Base-by-base conservation (phyloP, 1,140 invertebrate genomes). In the Colletes gigas region DNA sequence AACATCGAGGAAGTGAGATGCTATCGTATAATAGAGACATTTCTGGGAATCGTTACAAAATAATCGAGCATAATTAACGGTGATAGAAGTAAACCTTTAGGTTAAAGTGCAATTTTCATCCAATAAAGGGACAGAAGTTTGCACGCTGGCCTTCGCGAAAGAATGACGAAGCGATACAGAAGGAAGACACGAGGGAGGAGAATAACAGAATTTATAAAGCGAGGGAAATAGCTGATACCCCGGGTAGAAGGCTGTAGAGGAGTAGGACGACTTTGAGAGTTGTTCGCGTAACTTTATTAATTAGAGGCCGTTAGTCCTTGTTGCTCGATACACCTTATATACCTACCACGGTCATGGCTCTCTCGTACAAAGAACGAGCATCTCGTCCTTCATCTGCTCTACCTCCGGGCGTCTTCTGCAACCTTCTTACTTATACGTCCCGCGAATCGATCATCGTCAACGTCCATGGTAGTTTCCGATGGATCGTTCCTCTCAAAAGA, bases 261-360 rank as follows among this genome's bases (percentile, higher is more conserved):
- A 74, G 81, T 50, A 69, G 77, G 83, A 89, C 90, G 88, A 91
- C 90, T 92, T 92, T 87, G 87, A 90, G 87, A 91, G 89, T 91
- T 92, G 91, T 90, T 91, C 88, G 87, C 88, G 89, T 91, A 93
- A 93, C 92, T 93, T 93, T 93, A 92, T 92, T 93, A 92, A 93
- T 92, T 92, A 92, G 91, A 91, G 90, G 88, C 85, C 89, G 89
- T 92, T 92, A 90, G 89, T 91, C 88, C 85, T 88, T 90, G 89
- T 92, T 91, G 88, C 90, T 91, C 85, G 88, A 92, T 91, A 92
- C 89, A 90, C 75, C 83, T 82, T 87, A 87, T 87, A 87, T 79
- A 87, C 71, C 67, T 71, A 65, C 72, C 75, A 84, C 78, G 85
- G 82, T 87, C 82, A 81, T 79, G 78, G 71, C 65, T 84, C 30